phyloP scores from a whole-genome alignment of 2,797 vertebrate species.

The Mionectes olivaceus region DNA sequence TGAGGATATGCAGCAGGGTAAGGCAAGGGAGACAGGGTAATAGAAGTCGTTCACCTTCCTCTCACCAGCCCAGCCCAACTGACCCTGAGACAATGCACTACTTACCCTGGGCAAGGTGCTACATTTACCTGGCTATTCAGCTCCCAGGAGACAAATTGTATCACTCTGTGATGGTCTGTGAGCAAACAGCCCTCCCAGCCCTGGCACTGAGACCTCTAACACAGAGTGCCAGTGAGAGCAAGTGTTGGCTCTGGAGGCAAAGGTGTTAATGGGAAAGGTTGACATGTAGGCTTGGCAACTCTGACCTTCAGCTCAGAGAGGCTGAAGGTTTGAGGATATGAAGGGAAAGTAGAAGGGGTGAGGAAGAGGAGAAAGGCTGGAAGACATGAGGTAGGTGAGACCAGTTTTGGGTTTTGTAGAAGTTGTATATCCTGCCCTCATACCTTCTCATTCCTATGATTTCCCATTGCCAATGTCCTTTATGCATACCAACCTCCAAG shows the following conservation, averaged over 20 bases:
- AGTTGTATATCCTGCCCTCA: neutral
- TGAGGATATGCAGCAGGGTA: neutral
- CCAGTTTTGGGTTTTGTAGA: neutral
- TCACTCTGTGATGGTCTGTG: neutral
- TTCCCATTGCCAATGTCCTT: neutral
- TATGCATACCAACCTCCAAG: neutral
- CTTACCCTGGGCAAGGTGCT: neutral
- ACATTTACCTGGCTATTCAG: neutral
- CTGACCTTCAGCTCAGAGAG: neutral
- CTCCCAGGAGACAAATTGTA: neutral
- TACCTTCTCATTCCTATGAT: neutral
- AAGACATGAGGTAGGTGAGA: neutral
- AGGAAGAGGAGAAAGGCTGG: neutral
- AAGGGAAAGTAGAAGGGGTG: rapidly evolving
- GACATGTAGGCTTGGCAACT: neutral
- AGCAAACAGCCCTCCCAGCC: neutral
- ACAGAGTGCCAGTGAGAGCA: rapidly evolving
- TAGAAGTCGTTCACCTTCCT: neutral
- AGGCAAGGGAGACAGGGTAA: neutral
- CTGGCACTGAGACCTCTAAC: neutral
- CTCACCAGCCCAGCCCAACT: neutral
- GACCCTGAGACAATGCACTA: neutral
- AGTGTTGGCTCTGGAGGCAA: neutral
- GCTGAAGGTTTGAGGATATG: neutral
- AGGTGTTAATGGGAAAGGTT: neutral